Evolutionary conservation across 1,140 invertebrate species (phyloP), one percentile per base, ranked within the genome.

Genomic region (Drosophila sp.): DNA sequence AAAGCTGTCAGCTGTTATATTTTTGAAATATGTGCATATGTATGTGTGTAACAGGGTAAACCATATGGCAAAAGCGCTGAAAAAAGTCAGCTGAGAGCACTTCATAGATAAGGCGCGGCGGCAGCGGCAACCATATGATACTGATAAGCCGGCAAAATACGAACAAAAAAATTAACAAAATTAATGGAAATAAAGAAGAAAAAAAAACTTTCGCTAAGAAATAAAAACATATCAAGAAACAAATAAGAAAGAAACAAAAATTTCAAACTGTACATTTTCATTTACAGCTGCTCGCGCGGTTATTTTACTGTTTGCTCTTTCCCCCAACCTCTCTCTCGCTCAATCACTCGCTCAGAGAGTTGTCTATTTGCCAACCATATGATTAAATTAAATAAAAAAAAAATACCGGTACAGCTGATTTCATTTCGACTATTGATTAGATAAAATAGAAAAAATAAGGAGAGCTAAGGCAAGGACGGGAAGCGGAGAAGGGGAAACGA

Each of bases 391-490:
- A 77, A 87, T 69, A 87, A 77, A 87, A 62, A 68, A 65, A 80
- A 69, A 79, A 70, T 80, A 84, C 84, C 84, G 85, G 84, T 89
- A 89, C 84, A 89, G 84, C 84, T 89, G 84, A 89, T 84, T 87
- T 87, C 72, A 57, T 35, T 87, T 75, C 72, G 79, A 81, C 82
- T 86, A 83, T 25, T 55, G 54, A 87, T 87, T 80, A 89, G 82
- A 65, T 35, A 32, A 25, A 54, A 32, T 5, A 17, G 29, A 17
- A 38, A 23, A 30, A 17, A 41, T 60, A 33, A 56, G 60, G 54
- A 25, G 60, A 58, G 54, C 32, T 23, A 55, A 50, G 61, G 66
- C 72, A 17, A 17, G 79, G 75, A 86, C 80, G 73, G 78, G 84
- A 58, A 35, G 6, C 3, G 6, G 5, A 10, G 32, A 17, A 17